Evolutionary conservation across 2,113 vertebrate species (phyloP).

Genomic region (Vicugna pacos): DNA sequence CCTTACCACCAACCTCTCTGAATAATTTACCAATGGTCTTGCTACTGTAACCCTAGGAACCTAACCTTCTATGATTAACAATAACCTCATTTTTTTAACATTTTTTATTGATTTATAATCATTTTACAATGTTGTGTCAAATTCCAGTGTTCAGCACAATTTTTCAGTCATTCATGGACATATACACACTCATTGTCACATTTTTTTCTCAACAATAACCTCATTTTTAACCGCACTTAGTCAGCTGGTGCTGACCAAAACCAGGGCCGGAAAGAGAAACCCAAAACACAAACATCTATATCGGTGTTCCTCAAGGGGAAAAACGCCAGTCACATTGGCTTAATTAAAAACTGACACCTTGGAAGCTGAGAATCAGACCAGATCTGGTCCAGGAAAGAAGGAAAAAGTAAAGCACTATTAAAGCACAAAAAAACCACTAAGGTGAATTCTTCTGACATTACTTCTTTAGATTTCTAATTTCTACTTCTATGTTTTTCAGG

Average conservation of each 20-base stretch:
- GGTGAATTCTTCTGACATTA: neutral
- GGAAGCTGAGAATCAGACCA: slow-evolving; percentile 5
- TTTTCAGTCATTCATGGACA: too few relatives aligned
- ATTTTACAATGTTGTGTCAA: too few relatives aligned
- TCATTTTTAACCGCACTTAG: slow-evolving; percentile 42
- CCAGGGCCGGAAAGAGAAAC: neutral
- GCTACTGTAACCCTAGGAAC: slow-evolving; percentile 60
- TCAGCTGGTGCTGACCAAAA: slow-evolving; percentile 13
- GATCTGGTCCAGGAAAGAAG: neutral
- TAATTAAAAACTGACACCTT: neutral
- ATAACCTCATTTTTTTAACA: slow-evolving; percentile 8
- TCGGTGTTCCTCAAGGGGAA: neutral
- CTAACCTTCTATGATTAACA: neutral
- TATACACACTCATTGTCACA: too few relatives aligned
- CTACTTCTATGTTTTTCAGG: neutral
- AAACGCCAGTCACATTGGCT: neutral
- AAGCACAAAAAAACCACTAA: neutral
- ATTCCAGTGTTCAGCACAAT: too few relatives aligned
- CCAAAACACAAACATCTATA: slow-evolving; percentile 4
- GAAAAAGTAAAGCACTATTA: neutral
- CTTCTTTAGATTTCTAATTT: slow-evolving; percentile 29
- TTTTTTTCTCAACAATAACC: neutral
- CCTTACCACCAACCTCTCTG: slow-evolving; percentile 27
- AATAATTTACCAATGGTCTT: slow-evolving; percentile 65
- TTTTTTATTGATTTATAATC: too few relatives aligned